These are phyloP conservation scores for Protophormia terraenovae DNA, from an alignment of 2,888 invertebrate species.

Conservation along the genomic window DNA sequence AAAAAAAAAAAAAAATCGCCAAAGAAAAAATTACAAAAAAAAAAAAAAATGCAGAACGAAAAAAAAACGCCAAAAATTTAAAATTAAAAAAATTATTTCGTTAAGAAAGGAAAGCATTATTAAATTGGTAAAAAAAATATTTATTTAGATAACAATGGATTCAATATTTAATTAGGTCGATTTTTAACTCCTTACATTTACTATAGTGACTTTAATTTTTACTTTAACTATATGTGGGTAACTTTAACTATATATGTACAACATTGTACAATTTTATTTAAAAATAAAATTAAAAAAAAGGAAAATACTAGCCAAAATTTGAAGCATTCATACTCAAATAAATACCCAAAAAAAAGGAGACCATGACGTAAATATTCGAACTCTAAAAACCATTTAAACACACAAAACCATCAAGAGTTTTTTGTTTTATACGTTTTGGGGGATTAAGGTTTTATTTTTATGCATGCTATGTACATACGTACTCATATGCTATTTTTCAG, in stretches of 20 bases:
- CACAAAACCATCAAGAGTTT: background rate
- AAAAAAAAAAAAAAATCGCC: no score
- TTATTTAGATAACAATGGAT: no score
- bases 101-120: no score
- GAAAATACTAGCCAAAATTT: background rate
- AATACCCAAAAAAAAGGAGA: background rate
- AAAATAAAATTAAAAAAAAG: background rate
- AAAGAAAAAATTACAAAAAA: no score
- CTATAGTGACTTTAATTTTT: background rate
- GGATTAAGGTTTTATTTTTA: background rate
- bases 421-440: background rate
- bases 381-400: conserved; percentile 9
- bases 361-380: background rate
- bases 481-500: no score
- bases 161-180: no score
- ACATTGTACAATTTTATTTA: background rate
- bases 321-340: background rate
- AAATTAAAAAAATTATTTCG: no score
- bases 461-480: background rate
- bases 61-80: no score
- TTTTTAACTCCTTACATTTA: no score
- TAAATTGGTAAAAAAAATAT: no score
- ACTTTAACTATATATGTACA: background rate
- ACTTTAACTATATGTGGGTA: background rate
- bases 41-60: no score